A percentile compares a stretch with the other conserved stretches of the same genome.
phyloP scores from a whole-genome alignment of 2,113 vertebrate genomes.

The Proteles cristata region DNA sequence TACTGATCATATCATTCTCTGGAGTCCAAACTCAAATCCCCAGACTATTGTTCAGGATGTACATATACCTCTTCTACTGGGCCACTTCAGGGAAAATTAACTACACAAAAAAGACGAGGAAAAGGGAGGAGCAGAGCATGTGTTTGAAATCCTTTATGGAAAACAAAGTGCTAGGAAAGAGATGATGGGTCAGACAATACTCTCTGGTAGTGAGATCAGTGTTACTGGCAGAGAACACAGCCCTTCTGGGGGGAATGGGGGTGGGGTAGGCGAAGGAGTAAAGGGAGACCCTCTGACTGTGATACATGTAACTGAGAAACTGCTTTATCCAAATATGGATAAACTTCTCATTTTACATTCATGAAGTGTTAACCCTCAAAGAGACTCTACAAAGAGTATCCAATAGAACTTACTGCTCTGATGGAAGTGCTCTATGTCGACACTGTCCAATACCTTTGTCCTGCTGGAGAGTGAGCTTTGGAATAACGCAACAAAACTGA shows the following conservation, averaged over 20 bases:
- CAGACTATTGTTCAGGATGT: neutral
- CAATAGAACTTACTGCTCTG: neutral
- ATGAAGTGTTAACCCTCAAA: neutral
- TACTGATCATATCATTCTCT: neutral
- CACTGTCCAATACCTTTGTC: neutral
- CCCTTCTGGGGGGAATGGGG: accelerated
- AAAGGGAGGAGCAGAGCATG: neutral
- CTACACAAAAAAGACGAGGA: neutral
- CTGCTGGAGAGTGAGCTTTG: neutral
- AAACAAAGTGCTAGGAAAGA: neutral
- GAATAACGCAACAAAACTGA: neutral
- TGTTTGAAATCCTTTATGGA: neutral
- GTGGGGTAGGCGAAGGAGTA: neutral
- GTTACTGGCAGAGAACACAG: accelerated
- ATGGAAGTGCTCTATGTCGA: neutral
- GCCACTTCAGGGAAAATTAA: neutral
- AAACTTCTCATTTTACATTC: slow-evolving; percentile 3
- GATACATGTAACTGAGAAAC: neutral
- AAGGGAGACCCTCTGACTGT: neutral
- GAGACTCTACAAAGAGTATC: neutral
- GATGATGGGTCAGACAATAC: neutral
- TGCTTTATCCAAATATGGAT: neutral
- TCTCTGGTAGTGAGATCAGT: neutral
- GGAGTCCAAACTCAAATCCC: neutral
- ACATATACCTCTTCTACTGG: neutral